Percentiles rank a stretch among this genome's conserved stretches.
Evolutionary conservation across 30 jellyfish, hydroid and myxozoan species (phyloP).

Genomic region (Aurelia sp.): DNA sequence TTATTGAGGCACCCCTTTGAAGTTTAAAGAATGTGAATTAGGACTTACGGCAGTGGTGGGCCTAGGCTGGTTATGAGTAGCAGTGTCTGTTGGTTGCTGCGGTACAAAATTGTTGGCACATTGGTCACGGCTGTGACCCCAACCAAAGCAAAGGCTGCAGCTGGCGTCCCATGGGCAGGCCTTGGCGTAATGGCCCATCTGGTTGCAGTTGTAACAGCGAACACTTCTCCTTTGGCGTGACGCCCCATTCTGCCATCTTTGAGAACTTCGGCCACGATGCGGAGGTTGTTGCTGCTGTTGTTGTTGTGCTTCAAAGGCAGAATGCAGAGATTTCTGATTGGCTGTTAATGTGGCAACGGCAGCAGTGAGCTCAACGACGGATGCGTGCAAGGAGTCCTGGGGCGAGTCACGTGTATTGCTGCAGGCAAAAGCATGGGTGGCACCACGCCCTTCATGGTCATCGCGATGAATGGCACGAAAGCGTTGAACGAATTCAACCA

Average conservation of each 20-base stretch:
- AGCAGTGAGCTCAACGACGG: conserved; percentile 8
- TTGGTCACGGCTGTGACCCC: conserved; percentile 18
- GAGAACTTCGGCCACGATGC: neutral
- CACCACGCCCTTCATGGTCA: neutral
- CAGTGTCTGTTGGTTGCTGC: neutral
- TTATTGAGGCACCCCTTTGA: conserved; percentile 58
- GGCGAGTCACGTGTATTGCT: neutral
- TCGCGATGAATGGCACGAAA: neutral
- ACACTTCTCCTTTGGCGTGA: neutral
- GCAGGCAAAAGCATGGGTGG: neutral
- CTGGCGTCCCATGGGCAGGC: conserved; percentile 23
- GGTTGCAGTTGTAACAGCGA: conserved; percentile 47
- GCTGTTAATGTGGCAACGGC: neutral
- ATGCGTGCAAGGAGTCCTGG: conserved; percentile 3
- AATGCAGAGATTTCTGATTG: neutral
- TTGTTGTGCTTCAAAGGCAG: neutral
- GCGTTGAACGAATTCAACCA: neutral
- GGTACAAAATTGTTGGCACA: conserved; percentile 16
- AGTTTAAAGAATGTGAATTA: conserved; percentile 33
- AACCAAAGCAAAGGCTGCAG: conserved; percentile 42
- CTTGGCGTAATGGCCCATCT: conserved; percentile 25
- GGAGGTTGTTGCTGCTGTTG: neutral
- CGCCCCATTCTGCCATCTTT: neutral
- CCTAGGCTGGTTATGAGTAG: neutral
- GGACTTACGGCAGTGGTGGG: conserved; percentile 4